phyloP scores from a whole-genome alignment of 1,140 invertebrate species.

The Drosophila subobscura region DNA sequence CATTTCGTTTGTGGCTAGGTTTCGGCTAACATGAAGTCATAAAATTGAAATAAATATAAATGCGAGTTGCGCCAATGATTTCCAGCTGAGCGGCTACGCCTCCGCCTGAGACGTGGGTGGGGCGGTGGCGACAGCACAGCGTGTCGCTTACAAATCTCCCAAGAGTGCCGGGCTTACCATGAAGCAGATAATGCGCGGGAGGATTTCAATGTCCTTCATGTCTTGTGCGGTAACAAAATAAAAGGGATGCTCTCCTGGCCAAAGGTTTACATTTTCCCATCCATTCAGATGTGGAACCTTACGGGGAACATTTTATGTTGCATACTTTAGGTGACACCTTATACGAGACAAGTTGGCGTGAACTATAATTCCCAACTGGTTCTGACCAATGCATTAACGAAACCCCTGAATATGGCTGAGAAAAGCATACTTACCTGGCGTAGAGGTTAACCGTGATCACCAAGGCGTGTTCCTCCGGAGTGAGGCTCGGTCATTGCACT shows the following conservation, averaged over 20 bases:
- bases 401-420: neutral
- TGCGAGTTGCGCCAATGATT: slow-evolving; percentile 50
- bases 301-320: neutral
- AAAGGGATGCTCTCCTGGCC: neutral
- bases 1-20: slow-evolving; percentile 76
- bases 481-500: slow-evolving; percentile 84
- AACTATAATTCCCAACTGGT: slow-evolving; percentile 52
- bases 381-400: neutral
- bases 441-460: slow-evolving; percentile 87
- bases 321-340: neutral
- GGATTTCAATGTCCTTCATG: slow-evolving; percentile 3
- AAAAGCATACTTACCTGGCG: slow-evolving; percentile 85
- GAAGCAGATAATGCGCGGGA: neutral
- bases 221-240: slow-evolving; percentile 19
- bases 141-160: slow-evolving; percentile 52
- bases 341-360: neutral
- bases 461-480: slow-evolving; percentile 87
- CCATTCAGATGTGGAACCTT: neutral
- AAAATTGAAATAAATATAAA: slow-evolving; percentile 83
- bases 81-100: slow-evolving; percentile 67
- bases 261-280: neutral
- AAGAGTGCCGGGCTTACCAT: slow-evolving; percentile 43
- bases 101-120: slow-evolving; percentile 14
- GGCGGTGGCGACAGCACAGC: slow-evolving; percentile 13
- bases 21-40: slow-evolving; percentile 77